Conservation (phyloP, 2,888 invertebrate species). For the Punctoribates punctum region DNA sequence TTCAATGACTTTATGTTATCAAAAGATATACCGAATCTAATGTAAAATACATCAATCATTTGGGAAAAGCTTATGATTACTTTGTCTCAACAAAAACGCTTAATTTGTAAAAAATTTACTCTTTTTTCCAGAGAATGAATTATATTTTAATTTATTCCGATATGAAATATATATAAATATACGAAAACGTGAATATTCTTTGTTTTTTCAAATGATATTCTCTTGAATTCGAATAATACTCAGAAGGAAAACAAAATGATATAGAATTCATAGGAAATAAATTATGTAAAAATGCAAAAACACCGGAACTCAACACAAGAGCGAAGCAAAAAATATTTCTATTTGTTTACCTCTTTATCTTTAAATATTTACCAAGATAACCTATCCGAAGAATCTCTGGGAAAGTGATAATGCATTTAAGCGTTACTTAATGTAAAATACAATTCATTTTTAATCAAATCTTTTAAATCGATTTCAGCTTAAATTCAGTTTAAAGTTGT, state of each 20-base stretch:
- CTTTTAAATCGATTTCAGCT: neutral
- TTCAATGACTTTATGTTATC: constrained; percentile 19
- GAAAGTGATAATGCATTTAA: neutral
- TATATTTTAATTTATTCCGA: neutral
- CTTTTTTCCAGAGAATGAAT: neutral
- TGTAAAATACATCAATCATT: constrained; percentile 25
- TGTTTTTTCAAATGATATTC: constrained; percentile 2
- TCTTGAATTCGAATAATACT: too few species aligned
- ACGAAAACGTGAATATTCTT: neutral
- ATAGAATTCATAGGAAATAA: neutral
- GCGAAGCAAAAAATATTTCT: neutral
- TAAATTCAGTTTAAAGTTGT: neutral
- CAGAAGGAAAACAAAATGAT: neutral
- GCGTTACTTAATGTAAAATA: neutral
- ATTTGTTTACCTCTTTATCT: constrained; percentile 4
- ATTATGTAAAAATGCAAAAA: neutral
- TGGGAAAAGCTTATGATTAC: constrained; percentile 1
- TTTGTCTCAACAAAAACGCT: constrained; percentile 6
- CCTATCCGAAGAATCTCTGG: neutral
- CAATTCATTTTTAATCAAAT: neutral
- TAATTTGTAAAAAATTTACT: constrained; percentile 5
- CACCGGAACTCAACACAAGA: neutral
- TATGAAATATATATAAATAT: constrained; percentile 3
- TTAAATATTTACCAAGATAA: constrained; percentile 19
- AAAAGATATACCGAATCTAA: neutral